Percentiles rank a stretch among this genome's conserved stretches.
These are phyloP conservation scores for Polydrusus cervinus DNA, from an alignment of 2,888 invertebrate genomes.

Conservation along the genomic window DNA sequence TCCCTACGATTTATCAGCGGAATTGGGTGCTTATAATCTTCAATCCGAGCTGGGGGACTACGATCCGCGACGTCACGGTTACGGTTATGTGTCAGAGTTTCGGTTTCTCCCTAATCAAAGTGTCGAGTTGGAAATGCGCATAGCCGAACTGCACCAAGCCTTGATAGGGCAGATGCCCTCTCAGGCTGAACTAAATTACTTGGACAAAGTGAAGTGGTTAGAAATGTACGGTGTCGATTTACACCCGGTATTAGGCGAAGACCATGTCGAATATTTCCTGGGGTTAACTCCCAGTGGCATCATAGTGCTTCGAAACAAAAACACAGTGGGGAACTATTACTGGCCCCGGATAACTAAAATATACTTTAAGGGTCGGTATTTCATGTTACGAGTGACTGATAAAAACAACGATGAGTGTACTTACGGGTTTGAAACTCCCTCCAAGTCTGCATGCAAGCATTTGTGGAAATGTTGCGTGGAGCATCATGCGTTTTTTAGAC, in stretches of 20 bases:
- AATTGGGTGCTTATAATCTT: slow-evolving; percentile 92
- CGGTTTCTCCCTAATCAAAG: slow-evolving; percentile 94
- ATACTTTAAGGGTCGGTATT: slow-evolving; percentile 96
- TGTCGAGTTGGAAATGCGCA: slow-evolving; percentile 89
- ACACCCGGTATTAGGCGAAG: slow-evolving; percentile 96
- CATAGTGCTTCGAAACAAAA: slow-evolving; percentile 94
- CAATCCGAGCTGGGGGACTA: slow-evolving; percentile 98
- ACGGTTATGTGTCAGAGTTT: slow-evolving; percentile 96
- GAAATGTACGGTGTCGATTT: slow-evolving; percentile 99
- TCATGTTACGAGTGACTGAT: slow-evolving; percentile 96
- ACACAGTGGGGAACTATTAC: slow-evolving; percentile 97
- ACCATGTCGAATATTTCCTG: slow-evolving; percentile 96
- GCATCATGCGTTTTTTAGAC: slow-evolving; percentile 94
- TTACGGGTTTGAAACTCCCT: slow-evolving; percentile 96
- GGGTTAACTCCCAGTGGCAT: slow-evolving; percentile 95
- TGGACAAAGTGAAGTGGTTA: slow-evolving; percentile 98
- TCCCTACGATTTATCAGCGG: slow-evolving; percentile 91
- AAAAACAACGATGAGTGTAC: slow-evolving; percentile 97
- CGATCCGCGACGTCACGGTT: slow-evolving; percentile 89
- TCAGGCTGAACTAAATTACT: slow-evolving; percentile 93
- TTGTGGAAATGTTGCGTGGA: slow-evolving; percentile 97
- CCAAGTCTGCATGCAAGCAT: slow-evolving; percentile 94
- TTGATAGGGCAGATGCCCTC: slow-evolving; percentile 93
- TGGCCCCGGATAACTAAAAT: slow-evolving; percentile 98
- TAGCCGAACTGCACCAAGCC: slow-evolving; percentile 91